phyloP scores from a whole-genome alignment of 2,888 invertebrate species.

The Pheosia gnoma region DNA sequence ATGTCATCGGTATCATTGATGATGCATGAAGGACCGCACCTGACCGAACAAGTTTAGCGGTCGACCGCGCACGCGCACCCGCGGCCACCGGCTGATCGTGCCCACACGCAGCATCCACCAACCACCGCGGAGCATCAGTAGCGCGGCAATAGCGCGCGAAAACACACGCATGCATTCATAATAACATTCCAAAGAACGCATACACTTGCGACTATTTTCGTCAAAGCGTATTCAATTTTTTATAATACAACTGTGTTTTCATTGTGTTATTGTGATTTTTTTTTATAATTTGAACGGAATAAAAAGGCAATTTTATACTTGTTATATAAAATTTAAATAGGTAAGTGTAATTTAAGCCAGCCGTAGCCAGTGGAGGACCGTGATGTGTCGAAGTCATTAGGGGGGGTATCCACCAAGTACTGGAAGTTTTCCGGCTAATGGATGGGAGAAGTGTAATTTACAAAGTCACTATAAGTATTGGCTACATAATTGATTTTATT shows the following conservation, averaged over 20 bases:
- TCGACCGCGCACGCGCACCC: background rate
- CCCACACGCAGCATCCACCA: conserved; percentile 40
- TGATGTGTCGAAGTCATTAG: too few relatives aligned
- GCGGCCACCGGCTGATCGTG: background rate
- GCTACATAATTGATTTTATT: too few relatives aligned
- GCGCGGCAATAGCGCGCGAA: conserved; percentile 57
- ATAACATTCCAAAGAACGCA: background rate
- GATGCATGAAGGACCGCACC: conserved; percentile 20
- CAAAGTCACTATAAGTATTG: too few relatives aligned
- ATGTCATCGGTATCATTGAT: conserved; percentile 21
- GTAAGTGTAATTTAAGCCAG: too few relatives aligned
- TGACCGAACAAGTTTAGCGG: conserved; percentile 2
- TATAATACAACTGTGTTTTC: conserved; percentile 1
- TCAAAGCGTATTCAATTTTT: background rate
- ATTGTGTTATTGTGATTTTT: background rate
- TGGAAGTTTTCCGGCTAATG: too few relatives aligned
- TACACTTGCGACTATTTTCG: background rate
- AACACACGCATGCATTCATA: conserved; percentile 47
- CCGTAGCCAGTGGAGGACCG: too few relatives aligned
- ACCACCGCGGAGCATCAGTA: conserved; percentile 35
- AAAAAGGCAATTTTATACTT: background rate
- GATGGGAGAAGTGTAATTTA: too few relatives aligned
- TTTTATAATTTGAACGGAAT: background rate
- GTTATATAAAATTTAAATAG: background rate
- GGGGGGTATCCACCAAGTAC: too few relatives aligned